Evolutionary conservation across 2,888 invertebrate genomes (phyloP), one percentile per base, ranked within the genome.

Genomic region (Monoplex corrugatus): DNA sequence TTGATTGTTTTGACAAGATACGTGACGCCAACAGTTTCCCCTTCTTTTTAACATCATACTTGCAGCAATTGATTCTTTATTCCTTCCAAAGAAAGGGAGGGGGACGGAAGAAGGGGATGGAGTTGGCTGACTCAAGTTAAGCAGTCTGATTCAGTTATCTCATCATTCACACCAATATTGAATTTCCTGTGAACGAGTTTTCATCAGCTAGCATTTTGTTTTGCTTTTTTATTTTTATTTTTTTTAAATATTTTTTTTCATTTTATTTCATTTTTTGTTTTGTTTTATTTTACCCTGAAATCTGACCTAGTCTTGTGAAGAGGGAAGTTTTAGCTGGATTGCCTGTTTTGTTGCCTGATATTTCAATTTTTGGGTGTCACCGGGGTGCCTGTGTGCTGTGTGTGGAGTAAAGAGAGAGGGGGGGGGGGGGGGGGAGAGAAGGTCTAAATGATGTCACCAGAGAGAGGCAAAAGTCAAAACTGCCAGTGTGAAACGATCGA

Each of bases 101-200:
- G 68, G 75, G 38, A 38, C 35, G 75, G 75, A 38, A 19, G 75
- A 38, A 19, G 35, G 35, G 75, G 32, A 23, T 32, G 75, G 35
- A 23, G n/a, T 8, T 68, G 68, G n/a, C n/a, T n/a, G n/a, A n/a
- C n/a, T n/a, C n/a, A n/a, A n/a, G n/a, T n/a, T n/a, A n/a, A 38
- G 72, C 72, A 72, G 43, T 43, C 35, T 87, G 72, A 75, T 75
- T 87, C 75, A 44, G 68, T 75, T 87, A 44, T 86, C 68, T 63
- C 86, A 13, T 19, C 86, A 87, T 72, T 72, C 43, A 45, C 43
- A 35, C 68, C 32, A 75, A 75, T 72, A 45, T 72, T 75, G 86
- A 87, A 75, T 87, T 87, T 75, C 45, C 75, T 32, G 28, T n/a
- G 35, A 83, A 83, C 83, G 44, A 44, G 72, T 87, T 75, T n/a